Percentiles rank a stretch among this genome's conserved stretches.
phyloP scores from a whole-genome alignment of 2,888 invertebrate species.

The Microplitis manilae region DNA sequence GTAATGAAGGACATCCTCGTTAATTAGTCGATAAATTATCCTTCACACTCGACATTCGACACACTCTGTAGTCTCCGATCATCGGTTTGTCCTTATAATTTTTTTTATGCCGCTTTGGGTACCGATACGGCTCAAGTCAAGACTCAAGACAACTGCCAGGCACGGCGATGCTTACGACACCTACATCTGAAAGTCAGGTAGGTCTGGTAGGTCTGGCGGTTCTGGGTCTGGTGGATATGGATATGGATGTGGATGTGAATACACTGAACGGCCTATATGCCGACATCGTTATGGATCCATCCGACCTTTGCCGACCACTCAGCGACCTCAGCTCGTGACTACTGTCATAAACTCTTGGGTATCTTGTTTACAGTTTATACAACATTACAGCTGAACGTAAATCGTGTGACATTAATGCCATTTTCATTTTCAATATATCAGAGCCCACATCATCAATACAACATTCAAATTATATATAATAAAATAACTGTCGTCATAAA shows the following conservation, averaged over 20 bases:
- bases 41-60: slow-evolving; percentile 64
- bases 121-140: slow-evolving; percentile 32
- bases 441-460: slow-evolving; percentile 10
- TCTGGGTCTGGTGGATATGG: slow-evolving; percentile 22
- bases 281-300: slow-evolving; percentile 31
- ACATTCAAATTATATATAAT: slow-evolving; percentile 10
- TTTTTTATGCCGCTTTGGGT: slow-evolving; percentile 42
- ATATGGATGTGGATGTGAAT: too few species aligned
- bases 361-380: slow-evolving; percentile 26
- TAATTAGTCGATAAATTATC: slow-evolving; percentile 72
- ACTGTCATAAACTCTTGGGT: slow-evolving; percentile 29
- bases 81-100: slow-evolving; percentile 43
- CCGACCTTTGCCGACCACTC: slow-evolving; percentile 35
- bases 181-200: slow-evolving; percentile 23
- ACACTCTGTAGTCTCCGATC: slow-evolving; percentile 51
- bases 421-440: slow-evolving; percentile 29
- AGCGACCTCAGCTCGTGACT: slow-evolving; percentile 36
- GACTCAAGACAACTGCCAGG: slow-evolving; percentile 9
- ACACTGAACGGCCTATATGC: background rate
- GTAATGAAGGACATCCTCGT: slow-evolving; percentile 72
- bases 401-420: slow-evolving; percentile 26
- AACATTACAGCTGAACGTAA: slow-evolving; percentile 13
- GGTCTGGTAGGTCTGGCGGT: slow-evolving; percentile 9
- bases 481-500: slow-evolving; percentile 5
- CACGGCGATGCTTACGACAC: slow-evolving; percentile 30